Conservation (phyloP, 1,140 invertebrate genomes). For the Tribolium madens region DNA sequence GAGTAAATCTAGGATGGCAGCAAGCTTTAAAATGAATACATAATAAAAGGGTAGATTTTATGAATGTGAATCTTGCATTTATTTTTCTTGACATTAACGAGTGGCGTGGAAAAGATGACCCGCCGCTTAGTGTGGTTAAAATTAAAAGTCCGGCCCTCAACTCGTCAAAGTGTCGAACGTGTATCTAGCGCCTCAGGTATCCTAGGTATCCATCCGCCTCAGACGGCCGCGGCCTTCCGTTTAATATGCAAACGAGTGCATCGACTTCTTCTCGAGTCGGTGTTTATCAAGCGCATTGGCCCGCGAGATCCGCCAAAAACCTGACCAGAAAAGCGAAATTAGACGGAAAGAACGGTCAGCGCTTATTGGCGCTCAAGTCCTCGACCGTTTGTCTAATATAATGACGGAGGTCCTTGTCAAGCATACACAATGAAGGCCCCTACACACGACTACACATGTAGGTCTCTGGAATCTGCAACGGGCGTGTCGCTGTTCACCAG, state of each 20-base stretch:
- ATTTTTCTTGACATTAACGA: too few relatives aligned
- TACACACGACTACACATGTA: slow-evolving; percentile 43
- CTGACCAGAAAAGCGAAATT: slow-evolving; percentile 30
- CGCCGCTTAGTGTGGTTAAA: background rate
- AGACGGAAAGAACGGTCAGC: slow-evolving; percentile 23
- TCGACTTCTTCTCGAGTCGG: slow-evolving; percentile 6
- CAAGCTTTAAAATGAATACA: too few relatives aligned
- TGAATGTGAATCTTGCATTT: too few relatives aligned
- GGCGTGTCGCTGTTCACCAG: slow-evolving; percentile 42
- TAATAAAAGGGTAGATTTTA: too few relatives aligned
- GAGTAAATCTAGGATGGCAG: too few relatives aligned
- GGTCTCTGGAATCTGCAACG: slow-evolving; percentile 42
- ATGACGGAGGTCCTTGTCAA: slow-evolving; percentile 40
- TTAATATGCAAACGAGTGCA: slow-evolving; percentile 31
- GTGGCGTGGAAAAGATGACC: background rate
- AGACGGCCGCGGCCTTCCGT: slow-evolving; percentile 1
- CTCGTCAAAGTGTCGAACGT: slow-evolving; percentile 13
- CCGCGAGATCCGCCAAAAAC: slow-evolving; percentile 31
- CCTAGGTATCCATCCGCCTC: background rate
- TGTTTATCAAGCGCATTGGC: slow-evolving; percentile 31
- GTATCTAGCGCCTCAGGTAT: slow-evolving; percentile 16
- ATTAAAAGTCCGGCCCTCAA: background rate
- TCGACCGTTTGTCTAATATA: slow-evolving; percentile 41
- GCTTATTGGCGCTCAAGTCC: background rate
- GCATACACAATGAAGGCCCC: slow-evolving; percentile 40